Evolutionary conservation across 2,113 vertebrate genomes (phyloP).

Genomic region (Zosterops japonicus): DNA sequence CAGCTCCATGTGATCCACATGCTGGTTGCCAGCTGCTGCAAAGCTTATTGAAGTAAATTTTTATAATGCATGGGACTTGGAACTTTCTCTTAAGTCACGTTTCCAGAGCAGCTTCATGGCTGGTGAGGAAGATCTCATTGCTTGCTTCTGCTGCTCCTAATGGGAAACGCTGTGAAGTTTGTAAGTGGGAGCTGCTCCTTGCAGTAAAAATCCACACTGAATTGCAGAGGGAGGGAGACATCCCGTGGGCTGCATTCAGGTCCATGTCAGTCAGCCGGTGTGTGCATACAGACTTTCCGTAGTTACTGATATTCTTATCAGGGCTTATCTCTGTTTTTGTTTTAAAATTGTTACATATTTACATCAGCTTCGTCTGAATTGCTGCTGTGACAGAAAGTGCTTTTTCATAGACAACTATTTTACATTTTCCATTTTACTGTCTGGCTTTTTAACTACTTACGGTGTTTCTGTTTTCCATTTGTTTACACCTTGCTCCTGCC

Average conservation of each 20-base stretch:
- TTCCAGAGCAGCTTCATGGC: background rate
- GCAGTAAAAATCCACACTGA: background rate
- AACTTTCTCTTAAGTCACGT: background rate
- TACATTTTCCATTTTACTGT: slow-evolving; percentile 47
- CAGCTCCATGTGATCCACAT: background rate
- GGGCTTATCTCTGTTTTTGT: background rate
- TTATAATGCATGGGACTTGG: background rate
- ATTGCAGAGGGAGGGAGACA: accelerated
- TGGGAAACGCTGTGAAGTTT: background rate
- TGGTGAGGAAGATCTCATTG: background rate
- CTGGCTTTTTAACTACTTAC: slow-evolving; percentile 37
- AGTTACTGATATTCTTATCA: background rate
- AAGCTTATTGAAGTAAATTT: background rate
- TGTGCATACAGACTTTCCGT: accelerated
- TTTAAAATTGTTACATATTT: slow-evolving; percentile 3
- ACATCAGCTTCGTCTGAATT: background rate
- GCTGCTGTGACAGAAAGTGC: slow-evolving; percentile 33
- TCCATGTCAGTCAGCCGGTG: background rate
- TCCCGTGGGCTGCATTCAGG: accelerated
- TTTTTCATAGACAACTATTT: slow-evolving; percentile 18
- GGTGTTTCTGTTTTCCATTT: slow-evolving; percentile 56
- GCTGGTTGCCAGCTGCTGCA: background rate
- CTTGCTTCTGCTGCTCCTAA: background rate
- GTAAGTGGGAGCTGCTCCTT: background rate
- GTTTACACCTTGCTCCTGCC: slow-evolving; percentile 65